Conservation (phyloP, 2,113 vertebrate genomes). For the Herpailurus yagouaroundi region DNA sequence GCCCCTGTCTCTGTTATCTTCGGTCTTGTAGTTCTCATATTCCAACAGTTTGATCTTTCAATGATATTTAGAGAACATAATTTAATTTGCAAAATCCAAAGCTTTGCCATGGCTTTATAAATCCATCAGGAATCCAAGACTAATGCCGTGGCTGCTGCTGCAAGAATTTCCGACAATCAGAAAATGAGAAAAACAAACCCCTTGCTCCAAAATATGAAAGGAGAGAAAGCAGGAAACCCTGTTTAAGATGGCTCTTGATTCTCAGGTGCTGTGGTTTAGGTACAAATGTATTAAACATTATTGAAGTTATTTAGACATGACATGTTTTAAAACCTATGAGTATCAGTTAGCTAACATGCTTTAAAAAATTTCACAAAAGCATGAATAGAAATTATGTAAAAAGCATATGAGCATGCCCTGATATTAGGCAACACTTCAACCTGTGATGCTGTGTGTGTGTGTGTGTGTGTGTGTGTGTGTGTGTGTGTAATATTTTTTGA, state of each 20-base stretch:
- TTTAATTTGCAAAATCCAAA: neutral
- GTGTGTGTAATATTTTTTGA: neutral
- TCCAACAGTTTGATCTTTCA: neutral
- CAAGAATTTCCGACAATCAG: neutral
- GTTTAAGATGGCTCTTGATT: neutral
- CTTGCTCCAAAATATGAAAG: neutral
- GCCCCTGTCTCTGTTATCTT: neutral
- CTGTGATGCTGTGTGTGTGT: neutral
- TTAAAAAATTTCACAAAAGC: neutral
- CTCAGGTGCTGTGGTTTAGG: neutral
- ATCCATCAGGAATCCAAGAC: neutral
- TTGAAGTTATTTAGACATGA: neutral
- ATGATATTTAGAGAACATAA: neutral
- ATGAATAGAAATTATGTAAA: neutral
- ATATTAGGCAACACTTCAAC: neutral
- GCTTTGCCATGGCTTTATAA: neutral
- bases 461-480: neutral
- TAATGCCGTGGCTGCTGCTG: neutral
- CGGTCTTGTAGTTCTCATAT: neutral
- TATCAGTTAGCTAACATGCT: neutral
- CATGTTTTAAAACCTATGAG: neutral
- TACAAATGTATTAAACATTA: neutral
- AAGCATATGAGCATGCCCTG: neutral
- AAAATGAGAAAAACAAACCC: neutral
- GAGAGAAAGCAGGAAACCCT: neutral